Percentiles rank a stretch among this genome's conserved stretches.
Evolutionary conservation across 2,888 invertebrate genomes (phyloP).

Genomic region (Zygogramma bicolorata): DNA sequence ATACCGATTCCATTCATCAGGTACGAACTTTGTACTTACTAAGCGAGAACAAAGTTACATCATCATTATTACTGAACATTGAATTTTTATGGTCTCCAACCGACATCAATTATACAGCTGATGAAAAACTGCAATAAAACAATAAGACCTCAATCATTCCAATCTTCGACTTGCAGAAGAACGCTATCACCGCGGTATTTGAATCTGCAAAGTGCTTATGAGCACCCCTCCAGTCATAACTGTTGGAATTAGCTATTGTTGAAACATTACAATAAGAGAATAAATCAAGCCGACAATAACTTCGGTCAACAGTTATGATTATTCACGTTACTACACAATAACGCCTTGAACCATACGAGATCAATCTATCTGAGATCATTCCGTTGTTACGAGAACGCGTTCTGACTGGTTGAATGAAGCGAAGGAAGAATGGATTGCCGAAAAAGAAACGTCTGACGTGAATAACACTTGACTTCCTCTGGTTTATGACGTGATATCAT

Average conservation of each 20-base stretch:
- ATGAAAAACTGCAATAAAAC: not conserved
- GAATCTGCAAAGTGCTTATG: not conserved
- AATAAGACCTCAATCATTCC: not conserved
- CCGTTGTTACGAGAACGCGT: not conserved
- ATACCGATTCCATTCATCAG: too few species aligned
- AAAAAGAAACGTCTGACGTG: not conserved
- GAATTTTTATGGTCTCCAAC: too few species aligned
- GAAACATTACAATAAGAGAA: slow-evolving; percentile 10
- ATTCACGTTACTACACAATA: not conserved
- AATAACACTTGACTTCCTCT: not conserved
- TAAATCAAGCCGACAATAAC: slow-evolving; percentile 9
- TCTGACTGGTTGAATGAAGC: not conserved
- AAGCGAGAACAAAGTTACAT: too few species aligned
- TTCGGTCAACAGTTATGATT: slow-evolving; percentile 18
- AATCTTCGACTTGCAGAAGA: not conserved
- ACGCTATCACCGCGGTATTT: not conserved
- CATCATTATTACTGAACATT: too few species aligned
- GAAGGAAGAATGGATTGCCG: not conserved
- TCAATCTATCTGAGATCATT: not conserved
- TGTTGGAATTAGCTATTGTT: slow-evolving; percentile 10
- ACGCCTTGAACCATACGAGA: not conserved
- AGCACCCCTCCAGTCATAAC: slow-evolving; percentile 12
- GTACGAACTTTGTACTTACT: too few species aligned
- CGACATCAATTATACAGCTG: not conserved
- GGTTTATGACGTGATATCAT: not conserved